phyloP scores from a whole-genome alignment of 2,888 invertebrate species.

The Hedychridium roseum region DNA sequence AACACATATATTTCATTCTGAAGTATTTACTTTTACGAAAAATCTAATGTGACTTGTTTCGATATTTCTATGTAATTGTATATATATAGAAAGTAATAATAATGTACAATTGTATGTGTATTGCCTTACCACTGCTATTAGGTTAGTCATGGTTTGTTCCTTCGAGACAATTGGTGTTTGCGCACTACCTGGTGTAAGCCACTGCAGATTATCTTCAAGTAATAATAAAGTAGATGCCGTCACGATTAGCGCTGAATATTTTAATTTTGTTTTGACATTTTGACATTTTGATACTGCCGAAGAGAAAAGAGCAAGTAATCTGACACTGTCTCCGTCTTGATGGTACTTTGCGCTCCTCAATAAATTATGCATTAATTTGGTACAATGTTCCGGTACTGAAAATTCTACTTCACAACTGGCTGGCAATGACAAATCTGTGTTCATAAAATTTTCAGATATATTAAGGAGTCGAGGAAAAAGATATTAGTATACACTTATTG shows the following conservation, averaged over 20 bases:
- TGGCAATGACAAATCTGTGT: constrained; percentile 62
- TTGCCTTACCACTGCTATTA: constrained; percentile 66
- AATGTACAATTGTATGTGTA: neutral
- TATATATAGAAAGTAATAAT: neutral
- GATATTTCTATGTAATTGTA: too few relatives aligned
- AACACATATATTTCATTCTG: too few relatives aligned
- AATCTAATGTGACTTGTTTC: too few relatives aligned
- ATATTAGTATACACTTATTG: too few relatives aligned
- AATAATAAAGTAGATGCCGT: constrained; percentile 63
- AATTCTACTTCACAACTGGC: constrained; percentile 62
- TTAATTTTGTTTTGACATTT: constrained; percentile 41
- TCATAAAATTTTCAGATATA: too few relatives aligned
- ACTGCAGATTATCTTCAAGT: constrained; percentile 62
- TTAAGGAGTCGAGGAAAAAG: too few relatives aligned
- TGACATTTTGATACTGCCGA: constrained; percentile 58
- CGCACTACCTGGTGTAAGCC: constrained; percentile 61
- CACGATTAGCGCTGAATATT: constrained; percentile 50
- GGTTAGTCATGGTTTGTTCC: constrained; percentile 67
- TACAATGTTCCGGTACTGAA: constrained; percentile 55
- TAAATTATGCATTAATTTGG: constrained; percentile 44
- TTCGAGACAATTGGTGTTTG: constrained; percentile 52
- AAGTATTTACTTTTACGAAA: too few relatives aligned
- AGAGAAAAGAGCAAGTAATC: constrained; percentile 63
- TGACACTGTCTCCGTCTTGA: constrained; percentile 53
- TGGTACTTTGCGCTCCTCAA: constrained; percentile 48